A percentile compares a stretch with the other conserved stretches of the same genome.
Conservation (phyloP, 2,888 invertebrate species). For the Dasysyrphus tricinctus region DNA sequence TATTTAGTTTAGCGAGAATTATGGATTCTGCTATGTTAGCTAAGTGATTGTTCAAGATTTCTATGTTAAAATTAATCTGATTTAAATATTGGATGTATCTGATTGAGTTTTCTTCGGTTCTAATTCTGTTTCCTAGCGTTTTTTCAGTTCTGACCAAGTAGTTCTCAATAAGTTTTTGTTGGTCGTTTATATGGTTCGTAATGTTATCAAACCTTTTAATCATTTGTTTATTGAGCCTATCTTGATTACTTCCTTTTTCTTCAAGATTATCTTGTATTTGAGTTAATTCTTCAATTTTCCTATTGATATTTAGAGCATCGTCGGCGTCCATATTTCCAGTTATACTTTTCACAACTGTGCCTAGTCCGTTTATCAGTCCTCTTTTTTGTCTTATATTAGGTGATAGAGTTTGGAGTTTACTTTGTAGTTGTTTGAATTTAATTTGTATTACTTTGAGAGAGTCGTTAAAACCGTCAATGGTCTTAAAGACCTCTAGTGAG, state of each 20-base stretch:
- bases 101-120: slow-evolving; percentile 3
- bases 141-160: not conserved
- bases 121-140: slow-evolving; percentile 2
- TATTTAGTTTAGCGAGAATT: not conserved
- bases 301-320: not conserved
- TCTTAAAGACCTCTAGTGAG: slow-evolving; percentile 12
- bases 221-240: not conserved
- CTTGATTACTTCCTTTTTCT: not conserved
- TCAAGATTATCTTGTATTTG: not conserved
- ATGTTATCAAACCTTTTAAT: slow-evolving; percentile 4
- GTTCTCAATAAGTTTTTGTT: slow-evolving; percentile 6
- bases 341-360: not conserved
- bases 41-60: not conserved
- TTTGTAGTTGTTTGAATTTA: not conserved
- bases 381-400: too few relatives aligned
- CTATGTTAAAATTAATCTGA: not conserved
- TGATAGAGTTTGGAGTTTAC: not conserved
- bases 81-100: not conserved
- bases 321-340: too few relatives aligned
- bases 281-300: not conserved
- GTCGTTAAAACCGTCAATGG: slow-evolving; percentile 7
- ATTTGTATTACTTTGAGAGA: too few relatives aligned
- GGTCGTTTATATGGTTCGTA: not conserved
- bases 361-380: not conserved
- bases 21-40: slow-evolving; percentile 9